Evolutionary conservation across 2,113 vertebrate genomes (phyloP).

Genomic region (Triplophysa rosa): DNA sequence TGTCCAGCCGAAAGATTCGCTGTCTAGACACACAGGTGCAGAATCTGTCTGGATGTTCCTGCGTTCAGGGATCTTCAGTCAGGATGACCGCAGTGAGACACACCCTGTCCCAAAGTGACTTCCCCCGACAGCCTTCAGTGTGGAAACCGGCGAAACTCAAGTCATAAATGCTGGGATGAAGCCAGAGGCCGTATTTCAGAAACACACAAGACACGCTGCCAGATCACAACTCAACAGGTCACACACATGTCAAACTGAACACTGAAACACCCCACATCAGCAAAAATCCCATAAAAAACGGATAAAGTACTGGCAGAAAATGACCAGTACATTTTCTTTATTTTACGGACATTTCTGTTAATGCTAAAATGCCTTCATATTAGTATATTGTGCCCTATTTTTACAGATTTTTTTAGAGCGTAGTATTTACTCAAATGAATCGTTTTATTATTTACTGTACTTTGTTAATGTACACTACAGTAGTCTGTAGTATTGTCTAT

Average conservation of each 20-base stretch:
- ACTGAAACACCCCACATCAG: not conserved
- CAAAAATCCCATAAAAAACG: no score
- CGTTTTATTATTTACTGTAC: no score
- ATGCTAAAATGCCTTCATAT: no score
- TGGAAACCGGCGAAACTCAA: conserved; percentile 67
- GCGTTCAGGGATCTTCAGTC: conserved; percentile 1
- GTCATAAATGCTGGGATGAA: conserved; percentile 47
- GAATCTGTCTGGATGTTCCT: not conserved
- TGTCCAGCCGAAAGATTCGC: conserved; percentile 9
- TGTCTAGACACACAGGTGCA: conserved; percentile 34
- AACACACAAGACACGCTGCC: not conserved
- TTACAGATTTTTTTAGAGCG: no score
- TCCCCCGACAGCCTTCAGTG: conserved; percentile 57
- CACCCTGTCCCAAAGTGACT: conserved; percentile 72
- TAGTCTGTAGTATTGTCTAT: no score
- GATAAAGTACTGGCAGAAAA: no score
- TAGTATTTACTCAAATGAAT: no score
- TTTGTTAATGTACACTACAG: no score
- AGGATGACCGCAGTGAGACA: conserved; percentile 66
- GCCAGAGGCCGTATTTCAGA: conserved; percentile 48
- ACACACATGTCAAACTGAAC: not conserved
- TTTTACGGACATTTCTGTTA: no score
- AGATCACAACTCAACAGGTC: conserved; percentile 11
- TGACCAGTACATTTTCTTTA: no score
- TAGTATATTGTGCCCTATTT: no score